Conservation (phyloP, 1,140 invertebrate genomes). For the Epicauta chinensis region DNA sequence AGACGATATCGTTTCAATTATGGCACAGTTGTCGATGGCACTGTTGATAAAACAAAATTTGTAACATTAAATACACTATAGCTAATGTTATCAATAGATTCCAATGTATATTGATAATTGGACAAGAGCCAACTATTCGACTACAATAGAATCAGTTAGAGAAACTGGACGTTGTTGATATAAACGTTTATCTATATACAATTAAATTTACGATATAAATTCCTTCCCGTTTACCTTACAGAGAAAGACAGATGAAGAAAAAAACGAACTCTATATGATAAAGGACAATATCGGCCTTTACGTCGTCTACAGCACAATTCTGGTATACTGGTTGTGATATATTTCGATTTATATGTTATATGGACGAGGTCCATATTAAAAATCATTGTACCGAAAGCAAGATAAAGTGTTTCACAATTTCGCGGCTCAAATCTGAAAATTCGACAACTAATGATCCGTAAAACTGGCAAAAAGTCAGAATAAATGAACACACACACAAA, state of each 20-base stretch:
- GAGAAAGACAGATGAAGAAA: no score
- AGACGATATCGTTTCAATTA: constrained; percentile 1
- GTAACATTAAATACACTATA: no score
- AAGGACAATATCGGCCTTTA: constrained; percentile 5
- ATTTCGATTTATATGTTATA: constrained; percentile 23
- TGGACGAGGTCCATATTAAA: constrained; percentile 29
- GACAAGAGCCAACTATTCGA: constrained; percentile 1
- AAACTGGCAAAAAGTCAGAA: constrained; percentile 14
- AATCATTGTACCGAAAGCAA: constrained; percentile 28
- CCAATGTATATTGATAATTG: constrained; percentile 5
- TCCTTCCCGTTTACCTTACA: no score
- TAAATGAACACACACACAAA: no score
- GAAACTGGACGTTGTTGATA: no score
- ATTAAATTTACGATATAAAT: no score
- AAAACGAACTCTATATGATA: no score
- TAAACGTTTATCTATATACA: no score
- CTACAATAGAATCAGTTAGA: no score
- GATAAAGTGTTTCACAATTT: constrained; percentile 34
- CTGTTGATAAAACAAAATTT: neutral
- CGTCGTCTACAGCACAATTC: constrained; percentile 18
- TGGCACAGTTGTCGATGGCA: constrained; percentile 6
- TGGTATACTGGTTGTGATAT: constrained; percentile 6
- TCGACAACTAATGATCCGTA: constrained; percentile 26
- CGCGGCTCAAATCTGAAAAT: constrained; percentile 30
- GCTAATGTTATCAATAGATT: neutral